phyloP scores from a whole-genome alignment of 2,113 vertebrate genomes.

The Pipra filicauda region DNA sequence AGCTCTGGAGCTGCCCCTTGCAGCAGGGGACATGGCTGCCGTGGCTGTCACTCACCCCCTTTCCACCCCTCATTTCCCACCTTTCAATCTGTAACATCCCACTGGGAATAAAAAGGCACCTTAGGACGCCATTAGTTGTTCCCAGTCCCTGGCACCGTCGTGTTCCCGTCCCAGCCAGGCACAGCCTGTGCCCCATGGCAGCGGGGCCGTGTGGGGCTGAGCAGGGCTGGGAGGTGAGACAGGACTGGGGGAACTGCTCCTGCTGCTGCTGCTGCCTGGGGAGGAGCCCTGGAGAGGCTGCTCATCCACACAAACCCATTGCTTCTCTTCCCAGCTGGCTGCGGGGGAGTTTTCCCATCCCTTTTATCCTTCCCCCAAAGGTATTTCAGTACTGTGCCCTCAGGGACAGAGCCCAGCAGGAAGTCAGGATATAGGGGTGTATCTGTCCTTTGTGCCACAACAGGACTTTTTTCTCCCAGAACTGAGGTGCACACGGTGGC shows the following conservation, averaged over 20 bases:
- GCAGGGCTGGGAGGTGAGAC: rapidly evolving
- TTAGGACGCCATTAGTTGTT: not conserved
- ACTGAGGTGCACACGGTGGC: not conserved
- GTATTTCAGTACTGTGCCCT: not conserved
- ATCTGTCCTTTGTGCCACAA: not conserved
- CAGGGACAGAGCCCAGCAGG: not conserved
- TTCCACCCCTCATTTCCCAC: not conserved
- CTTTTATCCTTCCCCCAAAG: not conserved
- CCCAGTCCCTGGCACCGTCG: not conserved
- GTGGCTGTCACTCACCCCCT: not conserved
- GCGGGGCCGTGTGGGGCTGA: not conserved
- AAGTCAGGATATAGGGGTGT: not conserved
- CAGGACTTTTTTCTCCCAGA: not conserved
- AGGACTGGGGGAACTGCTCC: not conserved
- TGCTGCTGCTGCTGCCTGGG: not conserved
- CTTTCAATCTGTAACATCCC: not conserved
- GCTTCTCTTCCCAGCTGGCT: not conserved
- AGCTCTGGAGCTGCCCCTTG: not conserved
- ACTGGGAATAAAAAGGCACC: not conserved
- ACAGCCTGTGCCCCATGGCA: rapidly evolving
- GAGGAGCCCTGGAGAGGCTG: not conserved
- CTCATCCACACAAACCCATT: rapidly evolving
- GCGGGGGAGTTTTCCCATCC: not conserved
- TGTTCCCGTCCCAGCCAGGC: rapidly evolving
- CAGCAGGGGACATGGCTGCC: not conserved